Percentiles rank a stretch among this genome's conserved stretches.
phyloP scores from a whole-genome alignment of 2,888 invertebrate genomes.

The Xestia c-nigrum region DNA sequence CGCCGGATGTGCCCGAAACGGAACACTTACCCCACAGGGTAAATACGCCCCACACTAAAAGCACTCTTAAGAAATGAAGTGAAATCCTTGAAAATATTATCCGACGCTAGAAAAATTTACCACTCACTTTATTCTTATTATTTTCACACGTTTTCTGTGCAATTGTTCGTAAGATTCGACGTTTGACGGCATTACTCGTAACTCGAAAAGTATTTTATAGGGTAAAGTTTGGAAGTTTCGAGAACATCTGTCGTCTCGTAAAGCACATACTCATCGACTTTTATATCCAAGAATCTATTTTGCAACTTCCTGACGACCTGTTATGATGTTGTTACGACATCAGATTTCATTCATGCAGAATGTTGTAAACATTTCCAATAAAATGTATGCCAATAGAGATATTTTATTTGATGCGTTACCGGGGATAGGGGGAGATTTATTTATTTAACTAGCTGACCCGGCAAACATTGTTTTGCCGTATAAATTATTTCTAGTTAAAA shows the following conservation, averaged over 20 bases:
- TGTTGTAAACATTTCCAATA: slow-evolving; percentile 23
- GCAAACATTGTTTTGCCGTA: no score
- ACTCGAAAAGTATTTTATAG: slow-evolving; percentile 55
- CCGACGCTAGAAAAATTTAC: slow-evolving; percentile 38
- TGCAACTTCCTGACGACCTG: slow-evolving; percentile 46
- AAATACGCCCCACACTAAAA: slow-evolving; percentile 69
- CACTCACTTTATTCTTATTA: slow-evolving; percentile 39
- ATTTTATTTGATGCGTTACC: slow-evolving; percentile 23
- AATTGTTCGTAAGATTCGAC: slow-evolving; percentile 43
- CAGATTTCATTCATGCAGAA: slow-evolving; percentile 25
- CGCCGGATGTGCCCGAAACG: slow-evolving; percentile 67
- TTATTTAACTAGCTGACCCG: no score
- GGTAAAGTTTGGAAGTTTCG: slow-evolving; percentile 47
- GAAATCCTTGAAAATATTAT: slow-evolving; percentile 63
- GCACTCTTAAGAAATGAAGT: slow-evolving; percentile 68
- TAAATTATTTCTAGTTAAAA: no score
- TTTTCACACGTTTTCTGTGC: slow-evolving; percentile 40
- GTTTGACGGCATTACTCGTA: slow-evolving; percentile 26
- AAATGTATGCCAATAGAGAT: slow-evolving; percentile 5
- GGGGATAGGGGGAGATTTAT: neutral
- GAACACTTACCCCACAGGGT: slow-evolving; percentile 65
- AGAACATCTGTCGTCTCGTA: slow-evolving; percentile 56
- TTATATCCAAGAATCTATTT: slow-evolving; percentile 54
- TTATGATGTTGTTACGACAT: slow-evolving; percentile 41
- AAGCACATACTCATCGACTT: slow-evolving; percentile 59